Conservation (phyloP, 2,113 vertebrate genomes). For the Nibea albiflora region DNA sequence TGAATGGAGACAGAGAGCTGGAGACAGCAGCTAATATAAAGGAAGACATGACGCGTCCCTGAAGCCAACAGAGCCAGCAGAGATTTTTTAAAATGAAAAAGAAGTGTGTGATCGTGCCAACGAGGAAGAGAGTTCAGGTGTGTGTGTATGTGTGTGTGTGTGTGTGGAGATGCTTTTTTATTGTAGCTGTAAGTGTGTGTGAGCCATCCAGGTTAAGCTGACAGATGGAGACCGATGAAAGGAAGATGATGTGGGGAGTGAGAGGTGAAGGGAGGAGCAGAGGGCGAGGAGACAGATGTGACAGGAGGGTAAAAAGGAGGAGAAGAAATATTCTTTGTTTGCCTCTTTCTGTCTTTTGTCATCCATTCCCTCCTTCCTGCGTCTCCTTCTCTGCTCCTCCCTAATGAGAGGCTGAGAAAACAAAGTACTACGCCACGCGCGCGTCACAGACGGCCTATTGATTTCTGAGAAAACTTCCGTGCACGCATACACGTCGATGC, state of each 20-base stretch:
- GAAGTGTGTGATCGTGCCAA: constrained; percentile 14
- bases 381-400: neutral
- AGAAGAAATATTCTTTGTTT: neutral
- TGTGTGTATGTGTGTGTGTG: constrained; percentile 7
- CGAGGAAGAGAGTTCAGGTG: neutral
- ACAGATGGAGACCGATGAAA: constrained; percentile 64
- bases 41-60: constrained; percentile 36
- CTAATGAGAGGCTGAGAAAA: constrained; percentile 38
- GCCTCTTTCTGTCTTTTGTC: neutral
- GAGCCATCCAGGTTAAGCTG: constrained; percentile 34
- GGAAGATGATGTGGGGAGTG: constrained; percentile 31
- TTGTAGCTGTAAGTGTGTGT: neutral
- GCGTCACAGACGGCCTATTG: constrained; percentile 39
- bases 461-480: constrained; percentile 26
- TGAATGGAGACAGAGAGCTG: constrained; percentile 38
- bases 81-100: constrained; percentile 61
- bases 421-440: constrained; percentile 26
- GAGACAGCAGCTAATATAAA: constrained; percentile 53
- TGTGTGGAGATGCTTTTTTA: neutral
- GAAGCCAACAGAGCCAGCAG: no score
- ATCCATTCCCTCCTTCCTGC: neutral
- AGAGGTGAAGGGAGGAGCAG: constrained; percentile 26
- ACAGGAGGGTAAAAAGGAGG: neutral
- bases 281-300: constrained; percentile 33
- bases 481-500: neutral